Evolutionary conservation across 2,797 vertebrate genomes (phyloP).

Genomic region (Lithobates pipiens): DNA sequence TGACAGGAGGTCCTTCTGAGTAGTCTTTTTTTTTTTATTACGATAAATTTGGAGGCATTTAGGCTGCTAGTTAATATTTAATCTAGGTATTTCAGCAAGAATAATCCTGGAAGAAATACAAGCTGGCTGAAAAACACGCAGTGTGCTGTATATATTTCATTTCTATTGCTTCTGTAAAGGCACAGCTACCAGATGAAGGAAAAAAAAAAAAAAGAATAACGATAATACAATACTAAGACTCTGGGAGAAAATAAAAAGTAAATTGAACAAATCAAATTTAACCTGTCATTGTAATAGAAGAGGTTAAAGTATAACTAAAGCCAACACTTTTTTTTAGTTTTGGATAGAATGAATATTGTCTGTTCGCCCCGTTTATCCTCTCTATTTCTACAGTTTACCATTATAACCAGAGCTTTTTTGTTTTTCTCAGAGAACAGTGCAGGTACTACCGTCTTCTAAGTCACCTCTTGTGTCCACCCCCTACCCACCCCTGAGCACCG

Average conservation of each 20-base stretch:
- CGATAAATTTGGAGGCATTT: slow-evolving; percentile 53
- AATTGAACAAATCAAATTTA: neutral
- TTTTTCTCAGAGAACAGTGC: too few relatives aligned
- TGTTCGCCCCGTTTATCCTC: too few relatives aligned
- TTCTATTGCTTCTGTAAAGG: slow-evolving; percentile 20
- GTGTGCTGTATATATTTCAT: slow-evolving; percentile 13
- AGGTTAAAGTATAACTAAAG: neutral
- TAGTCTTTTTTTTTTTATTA: slow-evolving; percentile 49
- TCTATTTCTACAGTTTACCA: too few relatives aligned
- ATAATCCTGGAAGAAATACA: slow-evolving; percentile 21
- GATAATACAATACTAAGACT: neutral
- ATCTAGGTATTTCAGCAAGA: slow-evolving; percentile 47
- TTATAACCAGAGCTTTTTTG: too few relatives aligned
- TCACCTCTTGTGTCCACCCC: too few relatives aligned
- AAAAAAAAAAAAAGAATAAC: neutral
- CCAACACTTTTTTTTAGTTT: too few relatives aligned
- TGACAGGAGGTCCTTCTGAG: slow-evolving; percentile 51
- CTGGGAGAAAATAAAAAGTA: neutral
- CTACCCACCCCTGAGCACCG: too few relatives aligned
- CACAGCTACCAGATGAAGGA: slow-evolving; percentile 3
- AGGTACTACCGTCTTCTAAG: too few relatives aligned
- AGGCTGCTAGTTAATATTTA: slow-evolving; percentile 51
- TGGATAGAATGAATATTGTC: too few relatives aligned
- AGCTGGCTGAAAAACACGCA: slow-evolving; percentile 13
- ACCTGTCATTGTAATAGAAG: neutral